Conservation (phyloP, 2,888 invertebrate genomes). For the Metallyticus violacea region DNA sequence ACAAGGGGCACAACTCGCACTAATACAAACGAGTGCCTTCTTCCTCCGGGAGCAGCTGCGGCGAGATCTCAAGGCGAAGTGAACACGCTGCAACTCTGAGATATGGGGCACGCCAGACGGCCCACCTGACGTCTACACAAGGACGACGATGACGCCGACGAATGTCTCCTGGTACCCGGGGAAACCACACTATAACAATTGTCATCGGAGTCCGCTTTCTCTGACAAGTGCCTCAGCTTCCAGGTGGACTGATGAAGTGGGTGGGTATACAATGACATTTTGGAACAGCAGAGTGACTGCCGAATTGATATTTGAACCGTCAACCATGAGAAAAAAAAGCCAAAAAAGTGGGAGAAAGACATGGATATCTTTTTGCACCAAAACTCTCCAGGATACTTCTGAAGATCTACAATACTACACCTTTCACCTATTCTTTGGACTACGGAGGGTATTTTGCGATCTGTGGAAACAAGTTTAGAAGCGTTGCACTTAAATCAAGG, state of each 20-base stretch:
- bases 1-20: neutral
- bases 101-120: neutral
- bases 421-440: no score
- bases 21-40: conserved; percentile 6
- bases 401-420: no score
- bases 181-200: neutral
- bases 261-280: no score
- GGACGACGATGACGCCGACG: neutral
- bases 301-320: no score
- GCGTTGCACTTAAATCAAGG: no score
- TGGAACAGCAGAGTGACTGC: no score
- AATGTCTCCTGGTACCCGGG: neutral
- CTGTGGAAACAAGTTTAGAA: no score
- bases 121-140: neutral
- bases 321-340: no score
- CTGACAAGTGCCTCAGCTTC: neutral
- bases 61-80: neutral
- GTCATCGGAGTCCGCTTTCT: neutral
- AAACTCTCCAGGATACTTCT: no score
- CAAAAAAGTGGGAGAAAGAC: no score
- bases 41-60: neutral
- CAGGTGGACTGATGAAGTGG: neutral
- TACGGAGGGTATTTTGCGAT: no score
- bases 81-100: neutral
- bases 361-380: no score